Percentiles rank a stretch among this genome's conserved stretches.
Conservation (phyloP, 2,113 vertebrate species). For the Mirounga angustirostris region DNA sequence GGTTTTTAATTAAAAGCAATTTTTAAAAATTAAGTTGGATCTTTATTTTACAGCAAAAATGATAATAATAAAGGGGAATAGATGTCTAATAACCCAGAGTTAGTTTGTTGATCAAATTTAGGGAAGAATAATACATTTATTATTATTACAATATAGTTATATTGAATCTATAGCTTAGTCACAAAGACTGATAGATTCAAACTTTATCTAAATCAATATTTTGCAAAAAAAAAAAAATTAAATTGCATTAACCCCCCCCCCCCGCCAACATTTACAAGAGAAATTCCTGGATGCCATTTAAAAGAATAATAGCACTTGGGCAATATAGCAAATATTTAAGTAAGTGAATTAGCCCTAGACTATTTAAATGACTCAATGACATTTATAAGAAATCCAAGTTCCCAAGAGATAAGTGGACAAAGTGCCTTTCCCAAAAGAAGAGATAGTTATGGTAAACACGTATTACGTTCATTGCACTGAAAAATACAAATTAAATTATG, state of each 20-base stretch:
- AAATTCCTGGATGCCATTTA: not conserved
- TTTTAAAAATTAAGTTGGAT: not conserved
- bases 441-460: constrained; percentile 27
- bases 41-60: not conserved
- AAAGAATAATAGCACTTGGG: not conserved
- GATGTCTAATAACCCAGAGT: not conserved
- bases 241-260: not conserved
- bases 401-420: not conserved
- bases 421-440: constrained; percentile 52
- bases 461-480: not conserved
- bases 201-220: constrained; percentile 5
- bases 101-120: not conserved
- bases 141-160: not conserved
- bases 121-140: not conserved
- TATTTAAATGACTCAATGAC: not conserved
- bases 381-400: constrained; percentile 45
- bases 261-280: not conserved
- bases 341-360: not conserved
- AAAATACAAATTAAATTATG: constrained; percentile 41
- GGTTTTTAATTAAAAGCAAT: not conserved
- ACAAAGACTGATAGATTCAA: not conserved
- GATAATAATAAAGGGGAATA: not conserved
- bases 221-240: not conserved
- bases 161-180: not conserved
- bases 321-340: not conserved